phyloP scores from a whole-genome alignment of 2,113 vertebrate genomes.

The Centropristis striata region DNA sequence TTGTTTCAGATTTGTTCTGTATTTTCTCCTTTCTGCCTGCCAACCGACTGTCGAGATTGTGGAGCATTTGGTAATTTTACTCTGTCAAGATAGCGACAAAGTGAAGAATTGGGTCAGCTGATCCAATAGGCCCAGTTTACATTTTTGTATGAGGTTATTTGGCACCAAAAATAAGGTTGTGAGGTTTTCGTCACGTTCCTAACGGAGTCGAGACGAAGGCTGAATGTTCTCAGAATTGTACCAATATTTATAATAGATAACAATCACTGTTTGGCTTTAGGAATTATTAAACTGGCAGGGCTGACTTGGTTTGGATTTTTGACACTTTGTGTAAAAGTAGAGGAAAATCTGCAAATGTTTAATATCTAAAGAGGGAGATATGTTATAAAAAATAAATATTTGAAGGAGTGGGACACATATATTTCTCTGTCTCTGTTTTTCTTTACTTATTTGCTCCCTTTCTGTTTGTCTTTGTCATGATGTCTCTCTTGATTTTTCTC shows the following conservation, averaged over 20 bases:
- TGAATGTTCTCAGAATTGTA: slow-evolving; percentile 64
- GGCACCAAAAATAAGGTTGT: slow-evolving; percentile 18
- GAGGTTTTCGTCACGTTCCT: slow-evolving; percentile 54
- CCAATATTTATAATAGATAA: slow-evolving; percentile 71
- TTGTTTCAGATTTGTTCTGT: slow-evolving; percentile 32
- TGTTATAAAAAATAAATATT: slow-evolving; percentile 31
- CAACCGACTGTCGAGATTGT: slow-evolving; percentile 27
- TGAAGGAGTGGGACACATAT: background rate
- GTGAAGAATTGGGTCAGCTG: slow-evolving; percentile 51
- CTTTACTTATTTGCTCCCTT: background rate
- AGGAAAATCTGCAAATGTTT: slow-evolving; percentile 33
- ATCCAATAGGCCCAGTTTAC: slow-evolving; percentile 34
- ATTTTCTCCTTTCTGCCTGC: slow-evolving; percentile 29
- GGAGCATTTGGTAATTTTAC: slow-evolving; percentile 31
- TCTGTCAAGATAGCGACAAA: slow-evolving; percentile 48
- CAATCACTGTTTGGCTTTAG: slow-evolving; percentile 51
- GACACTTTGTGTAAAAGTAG: slow-evolving; percentile 25
- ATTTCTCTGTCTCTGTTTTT: background rate
- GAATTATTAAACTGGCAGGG: slow-evolving; percentile 20
- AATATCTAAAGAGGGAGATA: slow-evolving; percentile 53
- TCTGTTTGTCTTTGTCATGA: slow-evolving; percentile 1
- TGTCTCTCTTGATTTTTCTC: slow-evolving; percentile 10
- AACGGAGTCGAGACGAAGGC: slow-evolving; percentile 34
- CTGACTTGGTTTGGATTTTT: slow-evolving; percentile 16
- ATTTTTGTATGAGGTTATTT: slow-evolving; percentile 55